Evolutionary conservation across 2,113 vertebrate species (phyloP), one percentile per base, ranked within the genome.

Genomic region (Pseudopodoces humilis): DNA sequence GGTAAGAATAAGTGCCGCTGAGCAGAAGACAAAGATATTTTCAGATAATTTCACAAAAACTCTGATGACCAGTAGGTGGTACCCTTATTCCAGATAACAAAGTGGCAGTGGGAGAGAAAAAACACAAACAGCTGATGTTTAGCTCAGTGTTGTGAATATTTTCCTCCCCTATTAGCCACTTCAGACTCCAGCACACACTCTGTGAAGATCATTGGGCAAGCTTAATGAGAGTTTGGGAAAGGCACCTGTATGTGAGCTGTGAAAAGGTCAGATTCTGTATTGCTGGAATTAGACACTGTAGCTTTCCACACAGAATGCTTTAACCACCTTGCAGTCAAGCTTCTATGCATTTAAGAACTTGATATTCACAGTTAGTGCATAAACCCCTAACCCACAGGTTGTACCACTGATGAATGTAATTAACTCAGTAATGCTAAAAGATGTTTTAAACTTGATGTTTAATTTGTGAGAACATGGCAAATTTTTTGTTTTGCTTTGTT

Each of bases 51-150:
- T 67, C 19, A 64, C 46, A 50, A 46, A 76, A 10, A 10, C 4
- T 5, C 3, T 27, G 52, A 33, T 16, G 41, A 31, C 85, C 96
- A 86, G 79, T 90, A 97, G 96, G 49, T 96, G 96, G 93, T 56
- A 74, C 15, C 65, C 55, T 92, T 69, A 70, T 65, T 77, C 87
- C 68, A 88, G 82, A 64, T 46, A 94, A 83, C 6, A 19, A 39
- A 39, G 39, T 39, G 39, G 11, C 39, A 39, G 39, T 39, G 39
- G 39, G 39, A 39, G 39, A 39, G 39, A 39, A 39, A 39, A 62
- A 60, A 12, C 2, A 39, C 9, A 44, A 53, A 35, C 19, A 31
- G 11, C 21, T 67, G 31, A 21, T 22, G 19, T 22, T 63, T n/a
- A 65, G 10, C 52, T 77, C 15, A 47, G 9, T 68, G 37, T 10